These are phyloP conservation scores for Chelmon rostratus DNA, from an alignment of 2,797 vertebrate species.

Conservation along the genomic window DNA sequence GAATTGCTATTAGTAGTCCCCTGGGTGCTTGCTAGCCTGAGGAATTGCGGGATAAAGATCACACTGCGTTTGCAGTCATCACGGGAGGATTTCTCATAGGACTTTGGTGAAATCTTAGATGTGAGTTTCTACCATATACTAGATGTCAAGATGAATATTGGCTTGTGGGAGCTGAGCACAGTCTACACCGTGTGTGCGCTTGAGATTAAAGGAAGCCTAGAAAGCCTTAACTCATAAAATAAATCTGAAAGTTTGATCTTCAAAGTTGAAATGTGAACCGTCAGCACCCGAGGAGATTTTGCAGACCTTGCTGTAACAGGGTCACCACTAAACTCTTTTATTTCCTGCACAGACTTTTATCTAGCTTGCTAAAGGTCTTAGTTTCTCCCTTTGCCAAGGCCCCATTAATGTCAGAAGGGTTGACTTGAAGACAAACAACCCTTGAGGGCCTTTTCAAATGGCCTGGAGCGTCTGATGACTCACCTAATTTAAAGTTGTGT, in stretches of 20 bases:
- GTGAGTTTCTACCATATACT: constrained; percentile 29
- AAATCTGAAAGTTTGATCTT: constrained; percentile 37
- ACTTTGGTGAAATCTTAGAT: constrained; percentile 41
- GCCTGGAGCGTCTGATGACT: constrained; percentile 67
- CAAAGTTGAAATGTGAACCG: constrained; percentile 24
- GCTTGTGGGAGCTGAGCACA: constrained; percentile 4
- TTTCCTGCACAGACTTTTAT: constrained; percentile 35
- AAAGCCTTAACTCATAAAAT: constrained; percentile 22
- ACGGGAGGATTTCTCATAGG: constrained; percentile 51
- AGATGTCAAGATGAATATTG: constrained; percentile 43
- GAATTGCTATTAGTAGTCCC: constrained; percentile 51
- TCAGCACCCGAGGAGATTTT: constrained; percentile 17
- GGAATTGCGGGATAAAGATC: constrained; percentile 58
- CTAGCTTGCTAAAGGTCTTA: constrained; percentile 39
- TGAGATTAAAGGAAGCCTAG: constrained; percentile 40
- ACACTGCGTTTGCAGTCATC: constrained; percentile 44
- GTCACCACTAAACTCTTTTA: constrained; percentile 25
- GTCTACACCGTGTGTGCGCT: constrained; percentile 1
- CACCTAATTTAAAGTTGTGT: constrained; percentile 65
- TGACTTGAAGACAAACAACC: constrained; percentile 72
- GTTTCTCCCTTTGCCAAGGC: constrained; percentile 31
- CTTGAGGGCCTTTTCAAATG: constrained; percentile 54
- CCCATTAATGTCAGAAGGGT: constrained; percentile 69
- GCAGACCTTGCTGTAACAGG: constrained; percentile 19
- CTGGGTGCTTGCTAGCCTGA: constrained; percentile 51